Conservation (phyloP, 2,888 invertebrate genomes). For the Lepidochitona cinerea region DNA sequence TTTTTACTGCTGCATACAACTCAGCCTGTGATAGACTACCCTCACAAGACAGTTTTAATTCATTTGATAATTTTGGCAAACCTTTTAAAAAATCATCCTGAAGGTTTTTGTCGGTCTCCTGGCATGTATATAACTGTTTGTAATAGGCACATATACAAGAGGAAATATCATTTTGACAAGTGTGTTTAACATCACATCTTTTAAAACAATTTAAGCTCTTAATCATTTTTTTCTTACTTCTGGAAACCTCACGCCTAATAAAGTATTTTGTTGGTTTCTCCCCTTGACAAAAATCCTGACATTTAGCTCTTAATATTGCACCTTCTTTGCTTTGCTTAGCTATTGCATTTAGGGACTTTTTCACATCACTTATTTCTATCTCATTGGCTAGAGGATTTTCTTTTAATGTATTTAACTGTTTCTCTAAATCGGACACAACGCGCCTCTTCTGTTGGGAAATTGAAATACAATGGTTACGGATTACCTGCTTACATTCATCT, state of each 20-base stretch:
- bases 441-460: background rate
- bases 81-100: background rate
- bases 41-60: background rate
- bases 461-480: background rate
- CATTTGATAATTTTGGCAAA: background rate
- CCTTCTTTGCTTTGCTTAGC: background rate
- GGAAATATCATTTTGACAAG: background rate
- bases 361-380: background rate
- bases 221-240: background rate
- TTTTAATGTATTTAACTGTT: background rate
- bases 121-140: background rate
- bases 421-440: background rate
- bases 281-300: background rate
- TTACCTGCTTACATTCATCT: background rate
- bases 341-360: background rate
- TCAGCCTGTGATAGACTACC: background rate
- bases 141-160: background rate
- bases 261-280: slow-evolving; percentile 1
- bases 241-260: background rate
- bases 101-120: background rate
- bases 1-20: background rate
- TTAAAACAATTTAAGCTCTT: background rate
- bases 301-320: background rate
- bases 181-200: background rate
- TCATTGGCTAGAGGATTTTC: background rate